Evolutionary conservation across 1,140 invertebrate species (phyloP), one percentile per base, ranked within the genome.

Genomic region (Schlechtendalia chinensis): DNA sequence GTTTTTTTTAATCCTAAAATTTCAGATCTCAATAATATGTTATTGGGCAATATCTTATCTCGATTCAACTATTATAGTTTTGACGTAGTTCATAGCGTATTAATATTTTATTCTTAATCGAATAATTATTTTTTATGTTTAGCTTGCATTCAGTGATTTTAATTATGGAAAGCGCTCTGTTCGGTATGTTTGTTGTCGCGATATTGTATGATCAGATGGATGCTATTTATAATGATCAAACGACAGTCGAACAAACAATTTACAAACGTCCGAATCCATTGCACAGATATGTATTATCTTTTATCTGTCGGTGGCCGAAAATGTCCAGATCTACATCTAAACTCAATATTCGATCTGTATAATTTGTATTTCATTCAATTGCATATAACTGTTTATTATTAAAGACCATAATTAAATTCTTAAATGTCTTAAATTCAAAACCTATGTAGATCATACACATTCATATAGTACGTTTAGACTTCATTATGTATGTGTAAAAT

Each of bases 161-260:
- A 80, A 88, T 94, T 80, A 87, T 96, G 86, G 95, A 96, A 86
- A 93, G 91, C 82, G 88, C 91, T 6, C 86, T 97, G 22, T 97
- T 97, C 88, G 95, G 94, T 27, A 89, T 96, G 83, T 97, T 97
- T 87, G 94, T 96, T 2, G 87, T 94, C 67, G 94, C 93, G 61
- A 96, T 97, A 82, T 90, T 95, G 83, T 91, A 94, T 84, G 95
- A 96, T 88, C 95, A 97, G 87, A 89, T 96, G 82, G 90, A 92
- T 85, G 93, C 94, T 19, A 94, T 96, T 82, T 88, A 94, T 61
- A 90, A 89, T 80, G 93, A 95, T 84, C 93, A 94, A 85, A 95
- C 93, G 24, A 90, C 91, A 8, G 89, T 96, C 17, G 94, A 96
- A 87, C 91, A 93, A 83, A 63, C 75, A 27, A 27, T 79, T 4